A percentile compares a stretch with the other conserved stretches of the same genome.
phyloP scores from a whole-genome alignment of 2,113 vertebrate species.

The Calidris pugnax region DNA sequence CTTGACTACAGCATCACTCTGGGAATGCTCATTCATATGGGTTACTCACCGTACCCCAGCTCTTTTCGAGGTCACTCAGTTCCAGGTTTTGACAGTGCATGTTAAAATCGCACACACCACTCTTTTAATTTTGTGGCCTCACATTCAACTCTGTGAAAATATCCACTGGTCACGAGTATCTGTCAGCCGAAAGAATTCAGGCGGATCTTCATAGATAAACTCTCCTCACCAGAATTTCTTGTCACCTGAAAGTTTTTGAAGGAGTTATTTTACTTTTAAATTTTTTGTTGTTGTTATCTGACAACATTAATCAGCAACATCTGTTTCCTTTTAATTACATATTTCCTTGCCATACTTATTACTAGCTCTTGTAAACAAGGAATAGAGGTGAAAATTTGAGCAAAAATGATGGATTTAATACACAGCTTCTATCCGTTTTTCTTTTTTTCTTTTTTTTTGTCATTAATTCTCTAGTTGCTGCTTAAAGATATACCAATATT shows the following conservation, averaged over 20 bases:
- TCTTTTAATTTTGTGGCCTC: background rate
- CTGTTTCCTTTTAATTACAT: background rate
- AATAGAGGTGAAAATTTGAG: background rate
- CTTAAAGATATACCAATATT: background rate
- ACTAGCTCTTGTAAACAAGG: background rate
- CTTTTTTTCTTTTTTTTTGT: background rate
- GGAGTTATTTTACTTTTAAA: background rate
- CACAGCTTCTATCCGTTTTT: background rate
- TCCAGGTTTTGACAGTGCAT: background rate
- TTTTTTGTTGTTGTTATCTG: background rate
- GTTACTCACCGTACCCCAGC: background rate
- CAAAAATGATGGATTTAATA: background rate
- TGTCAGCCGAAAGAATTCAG: background rate
- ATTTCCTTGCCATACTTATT: background rate
- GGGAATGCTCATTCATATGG: background rate
- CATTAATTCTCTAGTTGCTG: background rate
- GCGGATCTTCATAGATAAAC: background rate
- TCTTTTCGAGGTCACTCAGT: background rate
- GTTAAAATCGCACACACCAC: background rate
- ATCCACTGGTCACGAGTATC: rapidly evolving
- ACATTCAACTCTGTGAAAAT: background rate
- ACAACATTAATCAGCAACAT: background rate
- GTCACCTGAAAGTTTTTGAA: background rate
- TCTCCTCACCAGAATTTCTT: background rate
- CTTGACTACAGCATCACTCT: background rate